A percentile compares a stretch with the other conserved stretches of the same genome.
phyloP scores from a whole-genome alignment of 2,797 vertebrate species.

The Chlorospingus flavigularis region DNA sequence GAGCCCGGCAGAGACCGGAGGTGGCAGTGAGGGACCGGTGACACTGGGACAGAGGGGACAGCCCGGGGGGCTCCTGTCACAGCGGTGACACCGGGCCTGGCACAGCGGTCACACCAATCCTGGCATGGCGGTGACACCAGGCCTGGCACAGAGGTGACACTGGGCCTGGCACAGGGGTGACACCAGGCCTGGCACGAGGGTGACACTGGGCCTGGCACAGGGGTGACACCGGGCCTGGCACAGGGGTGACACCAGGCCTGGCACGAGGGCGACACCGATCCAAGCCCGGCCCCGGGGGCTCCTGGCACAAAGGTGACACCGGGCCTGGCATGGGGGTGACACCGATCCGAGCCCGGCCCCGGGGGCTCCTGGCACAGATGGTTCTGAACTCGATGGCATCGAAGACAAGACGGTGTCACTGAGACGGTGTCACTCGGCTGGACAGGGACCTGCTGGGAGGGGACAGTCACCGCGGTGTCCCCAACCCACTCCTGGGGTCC shows the following conservation, averaged over 20 bases:
- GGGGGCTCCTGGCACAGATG: not conserved
- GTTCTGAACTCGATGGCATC: not conserved
- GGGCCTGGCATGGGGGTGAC: too few species aligned
- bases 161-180: not conserved
- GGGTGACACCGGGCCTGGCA: too few species aligned
- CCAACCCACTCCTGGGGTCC: accelerated
- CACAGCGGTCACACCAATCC: not conserved
- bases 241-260: not conserved
- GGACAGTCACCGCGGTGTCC: not conserved
- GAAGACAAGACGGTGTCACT: not conserved
- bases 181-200: not conserved
- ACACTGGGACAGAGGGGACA: not conserved
- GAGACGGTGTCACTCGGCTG: not conserved
- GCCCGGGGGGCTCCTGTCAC: not conserved
- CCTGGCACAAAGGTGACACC: not conserved
- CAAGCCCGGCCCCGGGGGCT: not conserved
- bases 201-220: too few species aligned
- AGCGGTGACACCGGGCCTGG: not conserved
- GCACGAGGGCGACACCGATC: not conserved
- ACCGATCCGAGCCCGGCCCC: too few species aligned
- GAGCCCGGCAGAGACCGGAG: not conserved
- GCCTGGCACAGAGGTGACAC: not conserved
- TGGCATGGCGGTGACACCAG: not conserved
- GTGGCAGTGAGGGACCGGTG: not conserved
- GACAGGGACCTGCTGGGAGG: not conserved